Evolutionary conservation across 2,113 vertebrate species (phyloP), one percentile per base, ranked within the genome.

Genomic region (Pogonocichla stellata): DNA sequence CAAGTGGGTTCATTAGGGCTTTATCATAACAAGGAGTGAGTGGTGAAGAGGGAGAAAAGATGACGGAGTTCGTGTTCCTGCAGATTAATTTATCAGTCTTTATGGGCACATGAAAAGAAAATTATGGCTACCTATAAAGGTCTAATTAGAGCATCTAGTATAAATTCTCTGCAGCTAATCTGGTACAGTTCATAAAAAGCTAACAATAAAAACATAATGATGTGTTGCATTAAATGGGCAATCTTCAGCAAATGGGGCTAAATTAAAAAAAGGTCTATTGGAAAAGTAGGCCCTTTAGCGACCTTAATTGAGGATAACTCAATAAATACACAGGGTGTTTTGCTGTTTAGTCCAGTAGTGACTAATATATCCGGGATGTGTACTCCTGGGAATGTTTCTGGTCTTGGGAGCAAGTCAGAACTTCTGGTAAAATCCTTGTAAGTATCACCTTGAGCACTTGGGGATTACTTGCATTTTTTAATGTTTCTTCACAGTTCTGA

Each of bases 171-270:
- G 15, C 93, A 94, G 93, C 93, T 88, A 96, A 91, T 97, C 93
- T 94, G 78, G 91, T 93, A 91, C 93, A 82, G 88, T 97, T 96
- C 95, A 95, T 96, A 96, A 96, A 96, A 96, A 95, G 60, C 94
- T 78, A 93, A 92, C 95, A 92, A 95, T 96, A 97, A 97, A 97
- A 96, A 80, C 90, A 96, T 97, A 96, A 97, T 96, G 94, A 93
- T 81, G 95, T 96, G 94, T 97, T 94, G 95, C 96, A 96, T 96
- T 97, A 96, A 96, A 95, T 96, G 90, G 88, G 90, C 94, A 95
- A 95, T 96, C 93, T 96, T 96, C 90, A 95, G 69, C 80, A 93
- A 96, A 93, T 95, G 80, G 77, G 86, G 57, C 88, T 94, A 93
- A 96, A 97, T 96, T 96, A 84, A 90, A 96, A 94, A 94, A 96